These are phyloP conservation scores for Cassiopea andromeda DNA, from an alignment of 30 jellyfish, hydroid and myxozoan species.

Conservation along the genomic window DNA sequence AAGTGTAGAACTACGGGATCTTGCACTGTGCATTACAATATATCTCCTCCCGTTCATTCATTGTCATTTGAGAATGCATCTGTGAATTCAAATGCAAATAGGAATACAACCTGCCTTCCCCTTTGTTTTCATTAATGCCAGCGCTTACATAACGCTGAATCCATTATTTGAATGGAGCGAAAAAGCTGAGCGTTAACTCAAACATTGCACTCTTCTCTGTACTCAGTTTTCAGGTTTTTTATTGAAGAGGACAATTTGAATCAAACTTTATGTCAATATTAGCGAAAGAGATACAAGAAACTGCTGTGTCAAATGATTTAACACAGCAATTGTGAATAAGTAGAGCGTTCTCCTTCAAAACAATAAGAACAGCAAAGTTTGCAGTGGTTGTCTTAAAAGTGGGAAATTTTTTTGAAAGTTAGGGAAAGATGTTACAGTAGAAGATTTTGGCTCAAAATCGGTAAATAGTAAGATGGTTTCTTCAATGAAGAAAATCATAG, in stretches of 20 bases:
- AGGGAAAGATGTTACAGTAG: too few relatives aligned
- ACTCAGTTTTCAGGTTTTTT: slow-evolving; percentile 13
- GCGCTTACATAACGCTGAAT: slow-evolving; percentile 8
- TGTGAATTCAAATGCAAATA: slow-evolving; percentile 1
- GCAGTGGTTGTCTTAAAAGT: too few relatives aligned
- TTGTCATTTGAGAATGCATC: slow-evolving; percentile 3
- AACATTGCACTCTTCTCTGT: slow-evolving; percentile 3
- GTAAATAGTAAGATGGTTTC: too few relatives aligned
- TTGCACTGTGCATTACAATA: not conserved
- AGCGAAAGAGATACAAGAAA: not conserved
- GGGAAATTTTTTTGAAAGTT: too few relatives aligned
- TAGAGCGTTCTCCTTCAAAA: too few relatives aligned
- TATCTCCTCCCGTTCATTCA: slow-evolving; percentile 24
- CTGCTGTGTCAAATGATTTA: too few relatives aligned
- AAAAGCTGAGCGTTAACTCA: slow-evolving; percentile 7
- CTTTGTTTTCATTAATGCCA: slow-evolving; percentile 16
- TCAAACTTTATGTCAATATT: not conserved
- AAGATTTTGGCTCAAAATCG: too few relatives aligned
- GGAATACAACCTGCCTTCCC: slow-evolving; percentile 33
- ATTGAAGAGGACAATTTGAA: not conserved
- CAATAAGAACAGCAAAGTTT: too few relatives aligned
- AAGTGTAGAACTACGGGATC: too few relatives aligned
- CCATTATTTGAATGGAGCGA: slow-evolving; percentile 15
- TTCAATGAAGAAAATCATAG: too few relatives aligned
- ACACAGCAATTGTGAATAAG: too few relatives aligned